Conservation (phyloP, 2,797 vertebrate species). For the Anableps anableps region DNA sequence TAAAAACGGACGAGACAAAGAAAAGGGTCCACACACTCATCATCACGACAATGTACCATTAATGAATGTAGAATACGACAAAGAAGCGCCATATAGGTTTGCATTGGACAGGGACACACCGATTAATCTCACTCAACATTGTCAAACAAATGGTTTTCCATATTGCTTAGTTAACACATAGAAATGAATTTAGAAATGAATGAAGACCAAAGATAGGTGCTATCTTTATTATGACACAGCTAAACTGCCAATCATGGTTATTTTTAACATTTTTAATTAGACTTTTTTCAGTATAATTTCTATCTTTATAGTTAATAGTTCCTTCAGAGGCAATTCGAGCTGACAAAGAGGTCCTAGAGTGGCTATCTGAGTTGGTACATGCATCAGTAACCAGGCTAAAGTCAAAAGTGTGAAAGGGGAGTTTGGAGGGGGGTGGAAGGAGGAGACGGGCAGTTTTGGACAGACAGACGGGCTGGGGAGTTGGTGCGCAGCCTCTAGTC, state of each 20-base stretch:
- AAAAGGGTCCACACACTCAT: constrained; percentile 89
- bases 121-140: constrained; percentile 94
- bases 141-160: constrained; percentile 98
- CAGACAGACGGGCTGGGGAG: not conserved
- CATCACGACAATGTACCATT: constrained; percentile 92
- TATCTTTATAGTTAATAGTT: constrained; percentile 90
- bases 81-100: constrained; percentile 95
- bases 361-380: constrained; percentile 99
- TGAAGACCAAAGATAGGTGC: constrained; percentile 89
- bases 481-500: constrained; percentile 84
- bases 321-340: constrained; percentile 93
- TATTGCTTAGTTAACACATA: constrained; percentile 99
- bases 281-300: constrained; percentile 80
- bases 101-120: constrained; percentile 94
- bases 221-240: constrained; percentile 94
- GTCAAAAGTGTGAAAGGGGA: constrained; percentile 79
- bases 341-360: constrained; percentile 96
- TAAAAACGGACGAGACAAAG: constrained; percentile 90
- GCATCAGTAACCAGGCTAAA: constrained; percentile 93
- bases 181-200: constrained; percentile 93
- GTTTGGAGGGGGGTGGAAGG: constrained; percentile 11
- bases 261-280: constrained; percentile 69
- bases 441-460: constrained; percentile 3
- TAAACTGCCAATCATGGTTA: constrained; percentile 91
- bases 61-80: constrained; percentile 93